Percentiles rank a stretch among this genome's conserved stretches.
Conservation (phyloP, 2,113 vertebrate genomes). For the Chrysochloris asiatica region DNA sequence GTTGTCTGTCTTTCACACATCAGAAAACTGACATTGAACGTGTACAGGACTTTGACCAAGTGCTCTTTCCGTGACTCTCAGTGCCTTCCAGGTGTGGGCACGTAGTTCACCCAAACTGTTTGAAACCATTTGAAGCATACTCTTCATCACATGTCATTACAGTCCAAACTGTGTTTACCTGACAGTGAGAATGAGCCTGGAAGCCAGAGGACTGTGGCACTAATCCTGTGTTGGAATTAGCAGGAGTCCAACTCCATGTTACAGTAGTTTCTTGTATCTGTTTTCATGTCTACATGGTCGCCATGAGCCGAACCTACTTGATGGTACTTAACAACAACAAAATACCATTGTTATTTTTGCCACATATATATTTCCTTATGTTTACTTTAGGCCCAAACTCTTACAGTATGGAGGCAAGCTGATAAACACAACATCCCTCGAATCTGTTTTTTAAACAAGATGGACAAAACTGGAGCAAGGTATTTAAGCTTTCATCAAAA, state of each 20-base stretch:
- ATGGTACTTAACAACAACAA: too few relatives aligned
- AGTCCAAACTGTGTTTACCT: background rate
- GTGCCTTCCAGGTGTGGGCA: background rate
- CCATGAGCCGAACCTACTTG: background rate
- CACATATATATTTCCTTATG: background rate
- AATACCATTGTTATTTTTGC: background rate
- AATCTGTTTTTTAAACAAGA: constrained; percentile 98
- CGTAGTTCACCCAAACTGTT: background rate
- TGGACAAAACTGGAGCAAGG: constrained; percentile 96
- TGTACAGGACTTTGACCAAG: background rate
- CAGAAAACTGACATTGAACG: constrained; percentile 1
- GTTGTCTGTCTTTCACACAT: background rate
- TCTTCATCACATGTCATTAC: background rate
- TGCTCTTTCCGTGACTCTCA: background rate
- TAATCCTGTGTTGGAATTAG: too few relatives aligned
- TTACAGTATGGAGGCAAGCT: constrained; percentile 98
- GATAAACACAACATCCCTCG: constrained; percentile 95
- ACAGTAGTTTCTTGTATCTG: background rate
- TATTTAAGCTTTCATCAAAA: constrained; percentile 75
- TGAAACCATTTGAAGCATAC: background rate
- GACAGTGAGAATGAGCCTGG: background rate
- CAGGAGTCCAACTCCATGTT: background rate
- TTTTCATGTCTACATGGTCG: background rate
- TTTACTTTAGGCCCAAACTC: constrained; percentile 92
- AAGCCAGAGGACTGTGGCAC: background rate